Conservation (phyloP, 2,797 vertebrate species). For the Rhinophrynus dorsalis region DNA sequence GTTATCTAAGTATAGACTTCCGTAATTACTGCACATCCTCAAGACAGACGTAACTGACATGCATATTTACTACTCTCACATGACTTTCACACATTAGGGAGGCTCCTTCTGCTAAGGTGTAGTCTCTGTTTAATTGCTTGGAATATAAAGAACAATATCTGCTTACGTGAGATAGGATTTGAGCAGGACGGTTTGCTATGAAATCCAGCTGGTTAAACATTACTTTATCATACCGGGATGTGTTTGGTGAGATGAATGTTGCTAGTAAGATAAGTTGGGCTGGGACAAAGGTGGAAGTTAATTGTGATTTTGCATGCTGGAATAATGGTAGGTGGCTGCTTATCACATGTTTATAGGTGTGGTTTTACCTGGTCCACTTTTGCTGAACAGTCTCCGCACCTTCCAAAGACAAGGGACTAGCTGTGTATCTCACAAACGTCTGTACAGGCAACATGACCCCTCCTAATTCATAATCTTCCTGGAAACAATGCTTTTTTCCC, state of each 20-base stretch:
- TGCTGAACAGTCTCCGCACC: conserved; percentile 7
- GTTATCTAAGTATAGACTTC: too few relatives aligned
- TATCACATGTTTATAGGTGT: conserved; percentile 25
- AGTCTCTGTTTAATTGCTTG: too few relatives aligned
- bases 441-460: conserved; percentile 5
- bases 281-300: not conserved
- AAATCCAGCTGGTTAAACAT: not conserved
- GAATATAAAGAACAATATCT: too few relatives aligned
- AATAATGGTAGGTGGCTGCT: conserved; percentile 13
- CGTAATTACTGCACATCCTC: too few relatives aligned
- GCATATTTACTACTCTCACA: too few relatives aligned
- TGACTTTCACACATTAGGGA: too few relatives aligned
- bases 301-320: not conserved
- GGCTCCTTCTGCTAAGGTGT: not conserved
- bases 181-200: not conserved
- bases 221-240: too few relatives aligned
- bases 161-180: not conserved
- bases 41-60: too few relatives aligned
- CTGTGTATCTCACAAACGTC: conserved; percentile 2
- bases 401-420: conserved; percentile 17
- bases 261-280: not conserved
- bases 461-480: too few relatives aligned
- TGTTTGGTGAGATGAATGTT: conserved; percentile 1
- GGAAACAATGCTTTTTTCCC: too few relatives aligned
- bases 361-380: not conserved